These are phyloP conservation scores for Decapterus maruadsi DNA, from an alignment of 2,797 vertebrate genomes.

Conservation along the genomic window DNA sequence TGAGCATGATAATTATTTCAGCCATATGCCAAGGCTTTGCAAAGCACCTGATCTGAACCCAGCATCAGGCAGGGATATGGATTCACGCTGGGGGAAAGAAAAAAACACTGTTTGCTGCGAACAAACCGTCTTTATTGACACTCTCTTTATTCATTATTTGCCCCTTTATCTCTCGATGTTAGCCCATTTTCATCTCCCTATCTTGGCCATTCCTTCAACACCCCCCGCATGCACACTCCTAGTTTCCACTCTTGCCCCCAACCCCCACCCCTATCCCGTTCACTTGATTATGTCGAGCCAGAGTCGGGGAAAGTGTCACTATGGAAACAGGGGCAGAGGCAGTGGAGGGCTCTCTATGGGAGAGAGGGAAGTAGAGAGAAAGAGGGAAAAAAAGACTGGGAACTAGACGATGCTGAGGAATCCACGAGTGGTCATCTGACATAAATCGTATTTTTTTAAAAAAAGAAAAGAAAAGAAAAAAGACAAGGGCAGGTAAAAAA, in stretches of 20 bases:
- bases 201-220: slow-evolving; percentile 66
- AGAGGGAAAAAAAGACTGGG: slow-evolving; percentile 43
- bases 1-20: slow-evolving; percentile 79
- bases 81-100: not conserved
- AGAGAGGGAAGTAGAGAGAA: slow-evolving; percentile 28
- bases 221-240: slow-evolving; percentile 9
- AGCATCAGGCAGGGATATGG: slow-evolving; percentile 44
- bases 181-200: slow-evolving; percentile 32
- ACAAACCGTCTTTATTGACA: slow-evolving; percentile 65
- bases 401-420: slow-evolving; percentile 64
- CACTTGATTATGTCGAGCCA: slow-evolving; percentile 79
- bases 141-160: slow-evolving; percentile 70
- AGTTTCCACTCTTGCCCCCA: slow-evolving; percentile 50
- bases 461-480: not conserved
- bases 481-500: slow-evolving; percentile 27
- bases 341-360: slow-evolving; percentile 67
- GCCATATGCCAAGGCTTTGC: slow-evolving; percentile 74
- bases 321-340: slow-evolving; percentile 83
- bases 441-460: slow-evolving; percentile 14
- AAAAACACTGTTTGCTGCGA: slow-evolving; percentile 55
- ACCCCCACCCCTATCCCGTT: slow-evolving; percentile 71
- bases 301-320: slow-evolving; percentile 84
- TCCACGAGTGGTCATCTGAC: slow-evolving; percentile 51
- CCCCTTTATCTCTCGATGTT: slow-evolving; percentile 58
- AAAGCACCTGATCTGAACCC: slow-evolving; percentile 62